Evolutionary conservation across 2,113 vertebrate species (phyloP).

Genomic region (Urocolius indicus): DNA sequence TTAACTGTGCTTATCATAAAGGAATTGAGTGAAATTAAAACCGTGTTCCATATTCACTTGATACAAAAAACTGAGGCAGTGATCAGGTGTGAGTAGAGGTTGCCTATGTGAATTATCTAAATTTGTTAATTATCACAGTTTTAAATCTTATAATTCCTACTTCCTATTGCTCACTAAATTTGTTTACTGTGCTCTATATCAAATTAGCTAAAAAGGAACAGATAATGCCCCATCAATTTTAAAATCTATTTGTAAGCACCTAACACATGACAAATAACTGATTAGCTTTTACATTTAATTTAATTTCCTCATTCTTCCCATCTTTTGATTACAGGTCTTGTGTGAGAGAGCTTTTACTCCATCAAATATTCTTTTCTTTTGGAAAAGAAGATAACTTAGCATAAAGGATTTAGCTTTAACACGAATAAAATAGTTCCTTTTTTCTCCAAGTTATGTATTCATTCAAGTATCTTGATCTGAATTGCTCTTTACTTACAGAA

Average conservation of each 20-base stretch:
- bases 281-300: neutral
- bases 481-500: constrained; percentile 35
- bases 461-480: constrained; percentile 11
- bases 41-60: neutral
- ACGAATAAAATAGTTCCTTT: neutral
- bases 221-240: neutral
- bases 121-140: neutral
- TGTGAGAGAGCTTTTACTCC: neutral
- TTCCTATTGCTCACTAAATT: neutral
- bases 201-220: neutral
- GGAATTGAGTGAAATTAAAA: neutral
- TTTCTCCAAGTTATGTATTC: constrained; percentile 11
- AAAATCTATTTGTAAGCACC: neutral
- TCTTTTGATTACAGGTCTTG: neutral
- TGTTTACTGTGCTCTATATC: neutral
- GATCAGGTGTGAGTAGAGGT: neutral
- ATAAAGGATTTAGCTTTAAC: neutral
- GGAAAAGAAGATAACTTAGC: neutral
- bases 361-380: neutral
- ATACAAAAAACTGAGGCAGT: neutral
- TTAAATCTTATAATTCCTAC: neutral
- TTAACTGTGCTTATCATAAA: neutral
- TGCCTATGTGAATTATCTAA: neutral
- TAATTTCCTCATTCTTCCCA: neutral
- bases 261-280: neutral